Conservation (phyloP, 2,888 invertebrate genomes). For the Aleiodes alternator region DNA sequence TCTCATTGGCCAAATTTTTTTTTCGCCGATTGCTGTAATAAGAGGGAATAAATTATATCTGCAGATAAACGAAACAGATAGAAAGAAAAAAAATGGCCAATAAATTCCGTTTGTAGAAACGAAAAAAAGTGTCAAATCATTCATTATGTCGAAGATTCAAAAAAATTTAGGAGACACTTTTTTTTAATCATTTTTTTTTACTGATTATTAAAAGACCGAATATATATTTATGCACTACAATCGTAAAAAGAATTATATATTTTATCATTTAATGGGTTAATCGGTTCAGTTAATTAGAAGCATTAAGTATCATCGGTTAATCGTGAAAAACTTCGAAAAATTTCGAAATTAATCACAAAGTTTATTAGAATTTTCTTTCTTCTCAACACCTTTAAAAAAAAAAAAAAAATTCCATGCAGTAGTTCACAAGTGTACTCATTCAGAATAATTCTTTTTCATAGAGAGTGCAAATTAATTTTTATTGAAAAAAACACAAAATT, state of each 20-base stretch:
- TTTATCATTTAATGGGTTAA: conserved; percentile 32
- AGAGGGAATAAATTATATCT: too few species aligned
- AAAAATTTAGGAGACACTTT: conserved; percentile 5
- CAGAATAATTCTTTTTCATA: neutral
- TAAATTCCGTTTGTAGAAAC: neutral
- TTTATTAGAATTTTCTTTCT: too few species aligned
- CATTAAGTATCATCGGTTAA: conserved; percentile 5
- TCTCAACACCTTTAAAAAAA: neutral
- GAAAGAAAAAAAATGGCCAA: neutral
- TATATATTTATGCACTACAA: conserved; percentile 32
- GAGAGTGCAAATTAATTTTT: conserved; percentile 3
- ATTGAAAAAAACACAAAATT: neutral
- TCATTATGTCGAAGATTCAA: neutral
- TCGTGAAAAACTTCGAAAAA: neutral
- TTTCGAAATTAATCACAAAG: too few species aligned
- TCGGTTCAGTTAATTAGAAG: conserved; percentile 20
- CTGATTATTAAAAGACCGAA: conserved; percentile 5
- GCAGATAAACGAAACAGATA: too few species aligned
- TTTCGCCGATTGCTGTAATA: too few species aligned
- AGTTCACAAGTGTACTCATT: conserved; percentile 6
- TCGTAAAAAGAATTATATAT: conserved; percentile 28
- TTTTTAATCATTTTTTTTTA: conserved; percentile 1
- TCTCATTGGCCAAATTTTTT: too few species aligned
- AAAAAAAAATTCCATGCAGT: neutral
- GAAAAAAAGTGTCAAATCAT: neutral